phyloP scores from a whole-genome alignment of 2,888 invertebrate species.

The Uropetala carovei region DNA sequence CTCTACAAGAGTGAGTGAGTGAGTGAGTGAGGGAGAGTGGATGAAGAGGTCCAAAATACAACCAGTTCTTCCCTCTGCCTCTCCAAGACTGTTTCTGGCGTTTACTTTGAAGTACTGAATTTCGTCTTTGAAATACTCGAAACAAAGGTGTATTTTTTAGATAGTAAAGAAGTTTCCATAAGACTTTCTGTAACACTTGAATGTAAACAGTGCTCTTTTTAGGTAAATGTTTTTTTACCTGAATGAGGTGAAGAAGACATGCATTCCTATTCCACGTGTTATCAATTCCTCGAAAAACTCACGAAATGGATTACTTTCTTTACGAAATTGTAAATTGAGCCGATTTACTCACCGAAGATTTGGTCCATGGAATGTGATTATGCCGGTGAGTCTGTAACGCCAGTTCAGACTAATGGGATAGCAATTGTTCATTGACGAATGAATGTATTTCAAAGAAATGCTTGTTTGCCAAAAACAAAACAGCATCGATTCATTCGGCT shows the following conservation, averaged over 20 bases:
- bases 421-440: slow-evolving; percentile 25
- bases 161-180: slow-evolving; percentile 39
- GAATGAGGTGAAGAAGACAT: slow-evolving; percentile 40
- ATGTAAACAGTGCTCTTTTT: slow-evolving; percentile 16
- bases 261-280: slow-evolving; percentile 51
- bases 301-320: slow-evolving; percentile 27
- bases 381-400: neutral
- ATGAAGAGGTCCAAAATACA: neutral
- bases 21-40: neutral
- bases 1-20: neutral
- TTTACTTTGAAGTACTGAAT: slow-evolving; percentile 46
- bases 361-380: slow-evolving; percentile 36
- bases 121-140: slow-evolving; percentile 15
- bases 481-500: slow-evolving; percentile 31
- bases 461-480: slow-evolving; percentile 13
- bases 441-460: slow-evolving; percentile 38
- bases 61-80: slow-evolving; percentile 2
- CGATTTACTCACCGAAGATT: slow-evolving; percentile 23
- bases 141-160: slow-evolving; percentile 44
- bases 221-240: slow-evolving; percentile 38
- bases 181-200: slow-evolving; percentile 19
- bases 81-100: slow-evolving; percentile 19
- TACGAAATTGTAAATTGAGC: slow-evolving; percentile 37
- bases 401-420: neutral
- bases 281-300: slow-evolving; percentile 24